phyloP scores from a whole-genome alignment of 2,113 vertebrate species.

The Hipposideros armiger region DNA sequence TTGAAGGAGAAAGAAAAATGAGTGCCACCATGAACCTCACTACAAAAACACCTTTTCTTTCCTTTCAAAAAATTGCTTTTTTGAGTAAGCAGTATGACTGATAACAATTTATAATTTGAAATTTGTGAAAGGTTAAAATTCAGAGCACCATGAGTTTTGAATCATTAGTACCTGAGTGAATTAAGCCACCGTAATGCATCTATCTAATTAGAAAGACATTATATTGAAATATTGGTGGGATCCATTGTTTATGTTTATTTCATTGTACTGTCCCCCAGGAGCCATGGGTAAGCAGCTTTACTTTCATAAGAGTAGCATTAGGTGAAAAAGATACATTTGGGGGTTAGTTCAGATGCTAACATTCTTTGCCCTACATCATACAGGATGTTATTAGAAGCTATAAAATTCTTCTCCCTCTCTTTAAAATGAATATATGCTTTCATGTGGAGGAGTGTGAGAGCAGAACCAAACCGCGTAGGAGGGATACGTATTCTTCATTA shows the following conservation, averaged over 20 bases:
- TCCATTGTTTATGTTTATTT: slow-evolving; percentile 47
- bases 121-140: slow-evolving; percentile 81
- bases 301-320: neutral
- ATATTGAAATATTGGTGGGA: slow-evolving; percentile 65
- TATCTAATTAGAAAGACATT: slow-evolving; percentile 58
- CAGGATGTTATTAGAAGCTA: slow-evolving; percentile 60
- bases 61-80: slow-evolving; percentile 73
- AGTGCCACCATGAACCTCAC: slow-evolving; percentile 36
- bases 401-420: slow-evolving; percentile 65
- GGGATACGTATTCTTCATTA: slow-evolving; percentile 72
- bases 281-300: slow-evolving; percentile 19
- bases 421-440: slow-evolving; percentile 57
- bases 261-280: slow-evolving; percentile 63
- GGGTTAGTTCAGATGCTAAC: slow-evolving; percentile 20
- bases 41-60: slow-evolving; percentile 50
- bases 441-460: slow-evolving; percentile 53
- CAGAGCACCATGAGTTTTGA: slow-evolving; percentile 80
- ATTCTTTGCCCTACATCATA: slow-evolving; percentile 15
- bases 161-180: slow-evolving; percentile 80
- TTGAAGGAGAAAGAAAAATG: slow-evolving; percentile 40
- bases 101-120: slow-evolving; percentile 84
- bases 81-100: slow-evolving; percentile 78
- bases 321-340: neutral
- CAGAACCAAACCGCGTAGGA: slow-evolving; percentile 65
- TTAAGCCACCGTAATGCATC: slow-evolving; percentile 67